A percentile compares a stretch with the other conserved stretches of the same genome.
Conservation (phyloP, 2,797 vertebrate genomes). For the Australoheros facetus region DNA sequence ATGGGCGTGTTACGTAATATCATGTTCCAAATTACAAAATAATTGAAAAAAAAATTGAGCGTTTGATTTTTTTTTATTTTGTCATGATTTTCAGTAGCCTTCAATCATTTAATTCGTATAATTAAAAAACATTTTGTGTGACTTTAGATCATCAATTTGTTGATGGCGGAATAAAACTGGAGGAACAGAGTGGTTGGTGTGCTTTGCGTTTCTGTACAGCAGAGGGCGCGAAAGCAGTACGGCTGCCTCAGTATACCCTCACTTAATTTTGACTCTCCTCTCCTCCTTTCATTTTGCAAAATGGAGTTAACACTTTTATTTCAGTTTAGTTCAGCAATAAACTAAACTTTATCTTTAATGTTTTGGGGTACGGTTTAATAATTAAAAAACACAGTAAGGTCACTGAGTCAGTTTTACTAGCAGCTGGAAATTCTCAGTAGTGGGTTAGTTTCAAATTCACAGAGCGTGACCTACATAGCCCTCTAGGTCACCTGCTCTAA, state of each 20-base stretch:
- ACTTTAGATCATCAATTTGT: too few relatives aligned
- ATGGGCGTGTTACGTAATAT: slow-evolving; percentile 40
- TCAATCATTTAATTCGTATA: neutral
- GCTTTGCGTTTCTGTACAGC: slow-evolving; percentile 20
- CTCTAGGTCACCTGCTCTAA: neutral
- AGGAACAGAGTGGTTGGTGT: neutral
- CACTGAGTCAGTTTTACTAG: neutral
- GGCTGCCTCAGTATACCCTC: neutral
- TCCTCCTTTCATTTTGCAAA: neutral
- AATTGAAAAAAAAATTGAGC: neutral
- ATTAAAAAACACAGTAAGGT: neutral
- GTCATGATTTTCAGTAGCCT: fast-evolving
- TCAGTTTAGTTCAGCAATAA: neutral
- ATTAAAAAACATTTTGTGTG: neutral
- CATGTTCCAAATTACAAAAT: neutral
- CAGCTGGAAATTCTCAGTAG: neutral
- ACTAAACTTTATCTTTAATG: too few relatives aligned
- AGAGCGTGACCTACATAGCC: neutral
- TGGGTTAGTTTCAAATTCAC: neutral
- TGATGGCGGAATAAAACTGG: too few relatives aligned
- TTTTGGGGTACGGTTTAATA: neutral
- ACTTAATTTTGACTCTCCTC: neutral
- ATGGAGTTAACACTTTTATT: neutral
- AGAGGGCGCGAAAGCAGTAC: slow-evolving; percentile 43
- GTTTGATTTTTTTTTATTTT: neutral